Percentiles rank a stretch among this genome's conserved stretches.
Evolutionary conservation across 2,113 vertebrate species (phyloP).

Genomic region (Ceuthmochares aereus): DNA sequence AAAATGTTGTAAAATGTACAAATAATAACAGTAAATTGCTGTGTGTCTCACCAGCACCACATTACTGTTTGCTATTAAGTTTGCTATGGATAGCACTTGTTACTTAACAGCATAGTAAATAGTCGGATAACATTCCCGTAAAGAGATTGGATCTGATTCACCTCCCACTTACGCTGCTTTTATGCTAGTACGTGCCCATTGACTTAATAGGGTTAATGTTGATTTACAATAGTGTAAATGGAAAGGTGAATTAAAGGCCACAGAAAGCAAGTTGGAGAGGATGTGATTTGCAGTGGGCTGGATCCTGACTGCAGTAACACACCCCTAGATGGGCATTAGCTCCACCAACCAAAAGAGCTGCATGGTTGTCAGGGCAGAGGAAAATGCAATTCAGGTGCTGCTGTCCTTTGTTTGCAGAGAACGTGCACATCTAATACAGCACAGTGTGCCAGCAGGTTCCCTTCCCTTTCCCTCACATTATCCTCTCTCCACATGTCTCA

Average conservation of each 20-base stretch:
- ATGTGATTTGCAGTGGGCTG: not conserved
- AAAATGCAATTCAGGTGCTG: not conserved
- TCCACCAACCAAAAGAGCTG: not conserved
- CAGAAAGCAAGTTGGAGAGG: not conserved
- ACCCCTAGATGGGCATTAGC: not conserved
- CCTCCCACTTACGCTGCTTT: slow-evolving; percentile 11
- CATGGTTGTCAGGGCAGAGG: not conserved
- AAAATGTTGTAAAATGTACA: not conserved
- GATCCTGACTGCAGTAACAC: not conserved
- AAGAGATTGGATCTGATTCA: not conserved
- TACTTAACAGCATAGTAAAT: slow-evolving; percentile 23
- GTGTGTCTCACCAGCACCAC: not conserved
- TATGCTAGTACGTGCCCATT: not conserved
- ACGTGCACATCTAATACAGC: not conserved
- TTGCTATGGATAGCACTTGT: not conserved
- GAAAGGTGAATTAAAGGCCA: not conserved
- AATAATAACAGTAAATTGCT: not conserved
- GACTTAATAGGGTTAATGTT: slow-evolving; percentile 28
- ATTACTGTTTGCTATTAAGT: not conserved
- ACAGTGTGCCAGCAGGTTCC: not conserved
- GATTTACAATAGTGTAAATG: not conserved
- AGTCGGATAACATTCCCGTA: not conserved
- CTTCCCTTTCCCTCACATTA: not conserved
- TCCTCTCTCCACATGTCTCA: not conserved
- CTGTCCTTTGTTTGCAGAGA: not conserved